These are phyloP conservation scores for Jordanella pulchra DNA, from an alignment of 2,797 vertebrate species.

Conservation along the genomic window DNA sequence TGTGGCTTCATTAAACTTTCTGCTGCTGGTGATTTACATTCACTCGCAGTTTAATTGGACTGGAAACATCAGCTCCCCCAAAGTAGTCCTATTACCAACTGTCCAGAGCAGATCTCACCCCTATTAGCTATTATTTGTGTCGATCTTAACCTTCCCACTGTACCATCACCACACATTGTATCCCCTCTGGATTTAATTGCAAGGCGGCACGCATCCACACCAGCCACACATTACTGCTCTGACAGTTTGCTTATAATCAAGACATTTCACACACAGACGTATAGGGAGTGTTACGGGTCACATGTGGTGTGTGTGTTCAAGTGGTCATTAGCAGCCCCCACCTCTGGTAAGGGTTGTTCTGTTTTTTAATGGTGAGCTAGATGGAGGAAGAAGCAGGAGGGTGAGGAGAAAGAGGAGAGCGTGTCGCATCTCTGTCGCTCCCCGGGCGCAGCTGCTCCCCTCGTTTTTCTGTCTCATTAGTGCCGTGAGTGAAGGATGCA, in stretches of 20 bases:
- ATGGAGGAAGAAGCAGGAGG: background rate
- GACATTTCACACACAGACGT: constrained; percentile 46
- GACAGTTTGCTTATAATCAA: constrained; percentile 53
- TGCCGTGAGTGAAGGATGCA: constrained; percentile 58
- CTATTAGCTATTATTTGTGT: constrained; percentile 31
- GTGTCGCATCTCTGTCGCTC: constrained; percentile 61
- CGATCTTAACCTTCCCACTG: constrained; percentile 27
- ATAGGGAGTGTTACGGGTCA: constrained; percentile 52
- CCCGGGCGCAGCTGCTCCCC: constrained; percentile 71
- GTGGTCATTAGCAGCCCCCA: constrained; percentile 65
- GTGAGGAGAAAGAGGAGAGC: constrained; percentile 25
- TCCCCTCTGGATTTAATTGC: constrained; percentile 37
- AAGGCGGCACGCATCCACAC: constrained; percentile 18
- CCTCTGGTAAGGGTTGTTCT: constrained; percentile 52
- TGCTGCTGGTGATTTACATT: constrained; percentile 10
- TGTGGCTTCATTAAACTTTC: background rate
- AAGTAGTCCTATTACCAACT: constrained; percentile 20
- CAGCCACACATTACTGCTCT: constrained; percentile 17
- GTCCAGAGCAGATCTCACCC: constrained; percentile 36
- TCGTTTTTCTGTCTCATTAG: constrained; percentile 75
- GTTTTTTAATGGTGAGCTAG: constrained; percentile 64
- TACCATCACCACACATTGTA: constrained; percentile 27
- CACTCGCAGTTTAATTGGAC: constrained; percentile 7
- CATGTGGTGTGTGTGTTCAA: constrained; percentile 33
- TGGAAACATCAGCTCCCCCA: constrained; percentile 18